Evolutionary conservation across 2,797 vertebrate species (phyloP), one percentile per base, ranked within the genome.

Genomic region (Nannoperca obscura): DNA sequence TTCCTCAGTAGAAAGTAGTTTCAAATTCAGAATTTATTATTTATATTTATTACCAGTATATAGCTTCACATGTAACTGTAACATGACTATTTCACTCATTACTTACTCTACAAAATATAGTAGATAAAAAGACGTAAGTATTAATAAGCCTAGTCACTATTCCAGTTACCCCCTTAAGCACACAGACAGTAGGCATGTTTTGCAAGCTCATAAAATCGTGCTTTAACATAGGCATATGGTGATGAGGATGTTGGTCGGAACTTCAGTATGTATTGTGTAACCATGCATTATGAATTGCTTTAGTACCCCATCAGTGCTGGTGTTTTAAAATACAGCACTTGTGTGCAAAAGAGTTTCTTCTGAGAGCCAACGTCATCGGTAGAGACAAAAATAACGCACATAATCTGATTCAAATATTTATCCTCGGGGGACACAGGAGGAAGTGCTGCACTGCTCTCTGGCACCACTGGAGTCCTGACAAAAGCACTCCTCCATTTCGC

Each of bases 381-480:
- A 52, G 80, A 83, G 87, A 89, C 90, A 82, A 78, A 91, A 91
- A 94, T 94, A 92, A 91, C 68, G 19, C 77, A 44, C 76, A 86
- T 87, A 91, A 87, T 90, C 60, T 87, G 83, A 88, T 89, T 92
- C 77, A 88, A 88, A 92, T 88, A 87, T 89, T 78, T 85, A 78
- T 82, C 82, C 89, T 71, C 63, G 1, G 68, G 78, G 82, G 72
- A 82, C 22, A 15, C 57, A 44, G 76, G 77, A 80, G 76, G 85
- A 82, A 83, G 67, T 42, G 87, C 64, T 69, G 53, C 80, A 30
- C 47, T 22, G 54, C 66, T 83, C 71, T 64, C 27, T 40, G 83
- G 63, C 81, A 79, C 63, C 30, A 15, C 57, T 6, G 62, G 49
- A 78, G 67, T 64, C 66, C 52, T 72, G 74, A 69, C 1, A 60